Evolutionary conservation across 2,113 vertebrate species (phyloP).

Genomic region (Ardeotis arabs): DNA sequence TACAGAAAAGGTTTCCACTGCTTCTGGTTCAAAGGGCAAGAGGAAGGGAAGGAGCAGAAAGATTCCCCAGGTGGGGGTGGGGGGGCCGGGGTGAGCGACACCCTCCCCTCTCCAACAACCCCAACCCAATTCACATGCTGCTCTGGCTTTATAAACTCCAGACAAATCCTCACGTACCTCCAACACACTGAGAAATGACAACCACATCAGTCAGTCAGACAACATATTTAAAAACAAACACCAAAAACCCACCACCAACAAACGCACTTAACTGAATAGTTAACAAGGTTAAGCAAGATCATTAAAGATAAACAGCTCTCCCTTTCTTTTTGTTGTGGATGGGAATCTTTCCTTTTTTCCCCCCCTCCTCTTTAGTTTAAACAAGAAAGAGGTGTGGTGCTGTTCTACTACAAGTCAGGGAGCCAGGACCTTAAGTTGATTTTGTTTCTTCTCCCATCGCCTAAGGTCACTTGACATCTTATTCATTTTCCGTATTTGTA

Average conservation of each 20-base stretch:
- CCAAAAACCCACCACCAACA: not conserved
- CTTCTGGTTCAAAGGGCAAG: not conserved
- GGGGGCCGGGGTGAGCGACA: not conserved
- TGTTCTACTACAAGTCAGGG: not conserved
- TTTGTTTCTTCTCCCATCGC: not conserved
- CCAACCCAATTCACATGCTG: not conserved
- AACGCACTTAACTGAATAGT: not conserved
- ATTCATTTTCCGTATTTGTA: not conserved
- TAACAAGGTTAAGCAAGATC: not conserved
- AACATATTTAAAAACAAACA: not conserved
- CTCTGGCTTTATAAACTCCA: not conserved
- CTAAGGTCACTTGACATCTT: not conserved
- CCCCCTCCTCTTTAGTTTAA: not conserved
- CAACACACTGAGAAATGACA: not conserved
- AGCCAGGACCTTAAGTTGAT: not conserved
- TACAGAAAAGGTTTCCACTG: not conserved
- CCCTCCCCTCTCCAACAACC: not conserved
- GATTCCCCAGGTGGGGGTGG: not conserved
- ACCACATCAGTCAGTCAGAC: not conserved
- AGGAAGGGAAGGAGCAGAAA: not conserved
- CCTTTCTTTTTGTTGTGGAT: not conserved
- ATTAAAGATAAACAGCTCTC: not conserved
- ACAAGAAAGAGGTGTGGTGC: not conserved
- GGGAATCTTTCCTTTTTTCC: not conserved
- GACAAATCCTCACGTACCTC: not conserved